Base-by-base conservation (phyloP, 2,888 invertebrate genomes). In the Rhogogaster chlorosoma region DNA sequence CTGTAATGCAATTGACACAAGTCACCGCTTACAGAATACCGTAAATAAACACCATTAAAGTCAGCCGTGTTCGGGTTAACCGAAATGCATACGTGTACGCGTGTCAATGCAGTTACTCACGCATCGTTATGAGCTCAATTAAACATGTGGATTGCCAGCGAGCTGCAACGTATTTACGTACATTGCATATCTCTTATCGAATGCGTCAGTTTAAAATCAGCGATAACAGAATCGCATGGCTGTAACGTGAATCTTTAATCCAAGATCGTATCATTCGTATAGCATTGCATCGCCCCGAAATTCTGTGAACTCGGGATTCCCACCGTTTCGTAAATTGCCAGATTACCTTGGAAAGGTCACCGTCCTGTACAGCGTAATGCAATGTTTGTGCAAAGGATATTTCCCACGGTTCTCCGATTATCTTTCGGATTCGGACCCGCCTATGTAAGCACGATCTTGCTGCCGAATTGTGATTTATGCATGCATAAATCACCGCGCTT, bases 291-390 rank as follows among this genome's bases (percentile, higher is more conserved):
- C 42, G 22, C 18, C 18, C 45, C n/a, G 53, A 32, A 77, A 77
- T 77, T 53, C 77, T 32, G 9, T 77, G 18, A n/a, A 77, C 12
- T 18, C 26, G 29, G 38, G 64, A 61, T 80, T 80, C 80, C 80
- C 80, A 80, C 80, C 80, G 80, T 80, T 80, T 49, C 36, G 80
- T 80, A 80, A 80, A 80, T 80, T 18, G 57, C 61, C 80, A 42
- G 80, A 80, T 80, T 80, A 80, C 77, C 45, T 77, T 53, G 53
- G 53, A 77, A 49, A 80, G 80, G 49, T 77, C 77, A 18, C 49
- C 77, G 32, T 32, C 53, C 67, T 32, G 38, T 26, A 38, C 5
- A 53, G n/a, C 80, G 38, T 80, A 61, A 61, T 61, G 80, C 38
- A 61, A 80, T 80, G 64, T 80, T 80, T 80, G 64, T 18, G 15